Base-by-base conservation (phyloP, 2,113 vertebrate genomes). In the Bombycilla garrulus region DNA sequence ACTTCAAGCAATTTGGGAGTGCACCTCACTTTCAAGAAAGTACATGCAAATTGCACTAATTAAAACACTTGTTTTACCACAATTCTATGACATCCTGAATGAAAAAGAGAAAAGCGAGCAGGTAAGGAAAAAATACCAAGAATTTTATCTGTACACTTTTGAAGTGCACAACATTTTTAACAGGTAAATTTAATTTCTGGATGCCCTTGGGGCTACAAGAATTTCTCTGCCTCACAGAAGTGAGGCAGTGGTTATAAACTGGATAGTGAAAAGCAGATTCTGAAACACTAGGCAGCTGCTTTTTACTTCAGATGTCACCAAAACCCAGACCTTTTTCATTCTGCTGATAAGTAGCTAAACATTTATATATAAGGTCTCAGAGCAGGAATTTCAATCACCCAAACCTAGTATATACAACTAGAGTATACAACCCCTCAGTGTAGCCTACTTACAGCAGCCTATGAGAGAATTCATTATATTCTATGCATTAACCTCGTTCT, bases 261-360 rank as follows among this genome's bases (percentile, higher is more conserved):
- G 22, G 10, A 31, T 73, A 36, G 61, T 88, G 60, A 51, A 88
- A 81, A 38, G 76, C 77, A 95, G 69, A 33, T 92, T 48, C 45
- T 0, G 0, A 65, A 92, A 84, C n/a, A 61, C 31, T 1, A 1
- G 29, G 73, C 81, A 93, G 91, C 70, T 93, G 81, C 10, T 92
- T 93, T 95, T 91, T 84, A 89, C 87, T 97, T 95, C 77, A 76
- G 40, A 89, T 89, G 84, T 73, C 78, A 93, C 81, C 57, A 82
- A 86, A 88, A 67, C 3, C 0, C 65, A 92, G 86, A 81, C 48
- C 48, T 84, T 92, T 95, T 92, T 67, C 15, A 35, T 95, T 95
- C 73, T 91, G 20, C 81, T 95, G 93, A 79, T 92, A 94, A 81
- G 83, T 83, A 86, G 84, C 83, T 86, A 93, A 92, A 92, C 89